phyloP scores from a whole-genome alignment of 2,888 invertebrate species.

The Orchestes rusci region DNA sequence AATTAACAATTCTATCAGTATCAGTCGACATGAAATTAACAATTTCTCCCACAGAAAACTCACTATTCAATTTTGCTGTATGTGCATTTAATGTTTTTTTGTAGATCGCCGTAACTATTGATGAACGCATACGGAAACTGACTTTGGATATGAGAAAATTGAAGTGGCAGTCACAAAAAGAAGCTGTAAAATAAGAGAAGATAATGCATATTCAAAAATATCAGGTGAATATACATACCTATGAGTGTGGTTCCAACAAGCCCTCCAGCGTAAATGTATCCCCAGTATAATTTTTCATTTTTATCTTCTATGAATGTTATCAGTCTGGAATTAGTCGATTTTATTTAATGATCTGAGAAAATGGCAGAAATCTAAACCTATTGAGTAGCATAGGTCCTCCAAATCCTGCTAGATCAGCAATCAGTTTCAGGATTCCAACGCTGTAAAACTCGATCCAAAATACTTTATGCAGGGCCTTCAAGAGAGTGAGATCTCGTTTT shows the following conservation, averaged over 20 bases:
- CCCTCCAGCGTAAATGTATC: constrained; percentile 59
- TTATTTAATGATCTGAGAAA: neutral
- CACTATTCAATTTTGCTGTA: constrained; percentile 38
- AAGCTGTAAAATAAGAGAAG: constrained; percentile 51
- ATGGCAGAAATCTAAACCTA: constrained; percentile 35
- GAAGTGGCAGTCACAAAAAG: constrained; percentile 82
- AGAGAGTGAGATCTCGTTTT: constrained; percentile 42
- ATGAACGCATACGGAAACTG: constrained; percentile 79
- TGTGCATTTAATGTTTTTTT: constrained; percentile 55
- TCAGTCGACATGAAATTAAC: constrained; percentile 97
- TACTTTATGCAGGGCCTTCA: constrained; percentile 63
- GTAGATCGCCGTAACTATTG: constrained; percentile 77
- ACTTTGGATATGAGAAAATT: constrained; percentile 80
- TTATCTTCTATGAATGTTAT: constrained; percentile 72
- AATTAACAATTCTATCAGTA: constrained; percentile 89
- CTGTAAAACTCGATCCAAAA: constrained; percentile 79
- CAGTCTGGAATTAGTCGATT: constrained; percentile 42
- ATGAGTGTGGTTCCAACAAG: constrained; percentile 59
- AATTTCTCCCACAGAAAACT: constrained; percentile 72
- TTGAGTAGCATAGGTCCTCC: constrained; percentile 85
- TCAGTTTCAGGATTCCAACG: constrained; percentile 74
- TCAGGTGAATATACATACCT: constrained; percentile 48
- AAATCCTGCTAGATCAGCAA: constrained; percentile 78
- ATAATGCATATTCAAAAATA: too few relatives aligned
- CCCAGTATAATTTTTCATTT: constrained; percentile 55